Evolutionary conservation across 2,888 invertebrate species (phyloP).

Genomic region (Pammene fasciana): DNA sequence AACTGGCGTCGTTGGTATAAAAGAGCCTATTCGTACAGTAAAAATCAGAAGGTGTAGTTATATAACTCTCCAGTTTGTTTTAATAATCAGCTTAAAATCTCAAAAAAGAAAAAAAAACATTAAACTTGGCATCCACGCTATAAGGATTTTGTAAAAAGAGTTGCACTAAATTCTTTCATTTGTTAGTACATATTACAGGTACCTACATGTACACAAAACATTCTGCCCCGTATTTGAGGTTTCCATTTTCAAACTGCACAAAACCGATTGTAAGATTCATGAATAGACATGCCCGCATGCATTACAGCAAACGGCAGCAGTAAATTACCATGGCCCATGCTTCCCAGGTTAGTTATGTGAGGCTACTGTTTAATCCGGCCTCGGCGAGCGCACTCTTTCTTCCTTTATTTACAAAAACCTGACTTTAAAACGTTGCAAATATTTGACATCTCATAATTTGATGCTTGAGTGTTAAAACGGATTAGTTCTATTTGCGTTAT

Average conservation of each 20-base stretch:
- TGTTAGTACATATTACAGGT: no score
- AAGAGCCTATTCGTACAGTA: no score
- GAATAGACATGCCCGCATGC: slow-evolving; percentile 23
- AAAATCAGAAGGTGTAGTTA: no score
- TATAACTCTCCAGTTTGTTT: no score
- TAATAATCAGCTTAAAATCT: no score
- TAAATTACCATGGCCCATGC: slow-evolving; percentile 25
- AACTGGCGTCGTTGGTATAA: no score
- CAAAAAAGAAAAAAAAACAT: no score
- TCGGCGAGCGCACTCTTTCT: slow-evolving; percentile 20
- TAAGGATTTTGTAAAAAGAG: no score
- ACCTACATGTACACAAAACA: neutral
- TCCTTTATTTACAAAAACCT: slow-evolving; percentile 34
- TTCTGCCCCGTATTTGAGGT: neutral
- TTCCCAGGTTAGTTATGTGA: slow-evolving; percentile 14
- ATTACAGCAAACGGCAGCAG: slow-evolving; percentile 17
- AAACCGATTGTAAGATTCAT: slow-evolving; percentile 13
- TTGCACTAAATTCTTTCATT: no score
- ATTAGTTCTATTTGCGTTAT: slow-evolving; percentile 1
- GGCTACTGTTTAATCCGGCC: slow-evolving; percentile 19
- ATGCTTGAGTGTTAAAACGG: neutral
- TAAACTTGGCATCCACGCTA: no score
- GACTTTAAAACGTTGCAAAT: neutral
- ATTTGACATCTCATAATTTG: neutral
- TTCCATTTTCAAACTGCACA: slow-evolving; percentile 7